Conservation (phyloP, 2,888 invertebrate genomes). For the Caenorhabditis sp. region DNA sequence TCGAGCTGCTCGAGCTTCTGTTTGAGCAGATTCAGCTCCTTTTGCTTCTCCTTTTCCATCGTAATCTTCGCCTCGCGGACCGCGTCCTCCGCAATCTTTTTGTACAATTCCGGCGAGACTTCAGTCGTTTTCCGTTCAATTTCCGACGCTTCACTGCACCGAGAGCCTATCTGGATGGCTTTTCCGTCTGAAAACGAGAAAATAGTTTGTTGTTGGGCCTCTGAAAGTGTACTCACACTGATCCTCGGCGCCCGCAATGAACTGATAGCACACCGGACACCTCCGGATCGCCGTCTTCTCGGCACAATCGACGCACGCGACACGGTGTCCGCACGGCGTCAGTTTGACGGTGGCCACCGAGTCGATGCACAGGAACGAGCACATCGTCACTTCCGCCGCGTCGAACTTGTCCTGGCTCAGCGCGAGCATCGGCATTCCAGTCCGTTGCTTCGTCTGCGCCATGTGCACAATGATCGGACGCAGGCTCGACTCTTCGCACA, state of each 20-base stretch:
- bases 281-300: constrained; percentile 53
- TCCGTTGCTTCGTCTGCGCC: constrained; percentile 38
- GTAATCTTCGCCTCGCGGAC: constrained; percentile 59
- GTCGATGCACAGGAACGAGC: constrained; percentile 68
- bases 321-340: constrained; percentile 68
- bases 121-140: constrained; percentile 13
- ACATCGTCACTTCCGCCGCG: constrained; percentile 62
- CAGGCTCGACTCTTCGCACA: constrained; percentile 40
- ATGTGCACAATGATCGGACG: constrained; percentile 44
- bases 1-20: constrained; percentile 61
- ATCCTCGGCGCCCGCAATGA: constrained; percentile 51
- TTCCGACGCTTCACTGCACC: constrained; percentile 16
- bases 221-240: constrained; percentile 7
- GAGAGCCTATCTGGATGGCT: constrained; percentile 49
- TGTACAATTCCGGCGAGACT: constrained; percentile 29
- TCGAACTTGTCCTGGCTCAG: constrained; percentile 53
- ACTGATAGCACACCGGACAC: constrained; percentile 62
- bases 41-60: constrained; percentile 61
- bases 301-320: constrained; percentile 65
- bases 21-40: constrained; percentile 52
- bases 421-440: constrained; percentile 54
- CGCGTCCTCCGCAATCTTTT: constrained; percentile 57
- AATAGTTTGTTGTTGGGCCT: no score
- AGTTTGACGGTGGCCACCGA: constrained; percentile 65
- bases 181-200: constrained; percentile 30